Evolutionary conservation across 2,113 vertebrate genomes (phyloP), one percentile per base, ranked within the genome.

Genomic region (Ellobius talpinus): DNA sequence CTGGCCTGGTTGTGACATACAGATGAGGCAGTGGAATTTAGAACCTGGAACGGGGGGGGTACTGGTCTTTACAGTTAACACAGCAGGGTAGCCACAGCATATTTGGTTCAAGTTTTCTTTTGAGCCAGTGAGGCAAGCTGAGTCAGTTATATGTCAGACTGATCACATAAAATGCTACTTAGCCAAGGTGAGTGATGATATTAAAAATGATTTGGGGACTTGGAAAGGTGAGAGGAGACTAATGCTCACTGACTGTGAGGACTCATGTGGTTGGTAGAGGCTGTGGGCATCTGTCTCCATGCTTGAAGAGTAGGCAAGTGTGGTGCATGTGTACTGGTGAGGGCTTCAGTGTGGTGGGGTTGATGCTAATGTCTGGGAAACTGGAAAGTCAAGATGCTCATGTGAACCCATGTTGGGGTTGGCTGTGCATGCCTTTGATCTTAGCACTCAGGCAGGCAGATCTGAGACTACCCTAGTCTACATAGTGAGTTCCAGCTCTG

Each of bases 51-150:
- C 0, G 2, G 26, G 33, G 31, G 39, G 88, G 58, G 85, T 93
- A 97, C 93, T 92, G 96, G 93, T 95, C 96, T 97, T 97, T 94
- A 90, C 96, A 97, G 96, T 97, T 95, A 91, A 70, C 55, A 81
- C 61, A 87, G 23, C 90, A 77, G 50, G 86, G 33, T 47, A 58
- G 96, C 77, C 89, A 42, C 29, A 0, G n/a, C 86, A 9, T 85
- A 79, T 90, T 65, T 33, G 21, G 89, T 42, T 63, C 55, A 84
- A 21, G 2, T 95, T 91, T 92, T 66, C 82, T 93, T 89, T 91
- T 65, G 70, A 96, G 93, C 77, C 91, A 47, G 70, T 87, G 29
- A 50, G 42, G 24, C 33, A 72, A 86, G 87, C 47, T 79, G 72
- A 66, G 78, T 72, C 36, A 23, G 36, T 92, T 82, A 21, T 39